These are phyloP conservation scores for Coracias cyanogaster DNA, from an alignment of 2,797 vertebrate species.

Conservation along the genomic window DNA sequence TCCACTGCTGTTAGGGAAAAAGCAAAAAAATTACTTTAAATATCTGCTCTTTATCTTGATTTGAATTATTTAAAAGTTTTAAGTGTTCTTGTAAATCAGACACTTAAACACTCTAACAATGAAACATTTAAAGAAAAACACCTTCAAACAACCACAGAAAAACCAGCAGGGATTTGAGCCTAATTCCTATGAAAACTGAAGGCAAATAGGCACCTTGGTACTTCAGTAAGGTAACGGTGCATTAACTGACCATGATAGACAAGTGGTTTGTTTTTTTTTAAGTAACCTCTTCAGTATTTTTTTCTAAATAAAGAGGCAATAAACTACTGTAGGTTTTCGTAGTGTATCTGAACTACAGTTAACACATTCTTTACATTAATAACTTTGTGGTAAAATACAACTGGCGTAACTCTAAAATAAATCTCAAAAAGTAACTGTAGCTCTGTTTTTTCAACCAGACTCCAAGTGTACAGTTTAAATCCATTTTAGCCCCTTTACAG, in stretches of 20 bases:
- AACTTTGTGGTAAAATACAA: not conserved
- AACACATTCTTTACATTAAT: not conserved
- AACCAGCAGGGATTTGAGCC: not conserved
- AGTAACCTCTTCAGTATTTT: not conserved
- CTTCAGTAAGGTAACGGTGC: not conserved
- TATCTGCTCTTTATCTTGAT: not conserved
- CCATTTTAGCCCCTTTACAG: not conserved
- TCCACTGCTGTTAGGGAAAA: constrained; percentile 66
- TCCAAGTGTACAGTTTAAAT: not conserved
- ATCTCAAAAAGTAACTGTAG: not conserved
- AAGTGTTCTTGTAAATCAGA: not conserved
- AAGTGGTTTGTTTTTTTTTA: not conserved
- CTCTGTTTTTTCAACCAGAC: not conserved
- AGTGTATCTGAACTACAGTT: not conserved
- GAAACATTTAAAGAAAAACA: not conserved
- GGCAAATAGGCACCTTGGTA: not conserved
- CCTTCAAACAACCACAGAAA: not conserved
- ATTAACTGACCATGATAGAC: not conserved
- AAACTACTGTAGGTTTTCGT: not conserved
- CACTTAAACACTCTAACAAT: not conserved
- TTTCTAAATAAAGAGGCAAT: not conserved
- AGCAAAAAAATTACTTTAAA: not conserved
- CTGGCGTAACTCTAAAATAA: not conserved
- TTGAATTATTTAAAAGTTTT: not conserved
- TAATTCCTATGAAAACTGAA: not conserved